Percentiles rank a stretch among this genome's conserved stretches.
Evolutionary conservation across 2,797 vertebrate genomes (phyloP).

Genomic region (Sebastes iracundus): DNA sequence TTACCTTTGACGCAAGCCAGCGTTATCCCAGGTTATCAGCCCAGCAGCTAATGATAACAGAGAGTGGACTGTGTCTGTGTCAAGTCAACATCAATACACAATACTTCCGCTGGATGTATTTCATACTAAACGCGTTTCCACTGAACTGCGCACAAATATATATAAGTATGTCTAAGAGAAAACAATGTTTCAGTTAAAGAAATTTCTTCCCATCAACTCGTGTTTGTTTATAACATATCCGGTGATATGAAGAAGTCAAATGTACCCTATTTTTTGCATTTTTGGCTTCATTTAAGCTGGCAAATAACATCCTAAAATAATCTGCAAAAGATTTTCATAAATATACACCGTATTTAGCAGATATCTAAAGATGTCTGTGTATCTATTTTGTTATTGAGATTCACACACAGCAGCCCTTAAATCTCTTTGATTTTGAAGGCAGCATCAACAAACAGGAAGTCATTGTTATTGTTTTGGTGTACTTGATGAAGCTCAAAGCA

Average conservation of each 20-base stretch:
- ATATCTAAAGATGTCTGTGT: not conserved
- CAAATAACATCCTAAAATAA: not conserved
- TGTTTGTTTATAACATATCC: not conserved
- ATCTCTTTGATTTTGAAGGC: slow-evolving; percentile 10
- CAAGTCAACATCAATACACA: accelerated
- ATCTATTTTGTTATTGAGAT: not conserved
- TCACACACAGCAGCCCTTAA: not conserved
- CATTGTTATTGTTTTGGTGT: accelerated
- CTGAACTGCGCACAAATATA: not conserved
- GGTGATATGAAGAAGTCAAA: not conserved
- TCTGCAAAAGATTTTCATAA: not conserved
- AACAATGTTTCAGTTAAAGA: not conserved
- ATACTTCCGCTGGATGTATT: not conserved
- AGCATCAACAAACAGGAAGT: not conserved
- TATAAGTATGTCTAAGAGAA: not conserved
- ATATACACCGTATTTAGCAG: not conserved
- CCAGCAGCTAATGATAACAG: not conserved
- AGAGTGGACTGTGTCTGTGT: not conserved
- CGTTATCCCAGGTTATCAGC: not conserved
- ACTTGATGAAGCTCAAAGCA: not conserved
- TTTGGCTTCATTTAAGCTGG: not conserved
- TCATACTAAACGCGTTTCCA: not conserved
- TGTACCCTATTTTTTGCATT: not conserved
- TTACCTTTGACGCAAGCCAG: not conserved
- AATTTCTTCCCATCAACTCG: not conserved